Evolutionary conservation across 2,888 invertebrate genomes (phyloP), one percentile per base, ranked within the genome.

Genomic region (Drosophila niveifrons): DNA sequence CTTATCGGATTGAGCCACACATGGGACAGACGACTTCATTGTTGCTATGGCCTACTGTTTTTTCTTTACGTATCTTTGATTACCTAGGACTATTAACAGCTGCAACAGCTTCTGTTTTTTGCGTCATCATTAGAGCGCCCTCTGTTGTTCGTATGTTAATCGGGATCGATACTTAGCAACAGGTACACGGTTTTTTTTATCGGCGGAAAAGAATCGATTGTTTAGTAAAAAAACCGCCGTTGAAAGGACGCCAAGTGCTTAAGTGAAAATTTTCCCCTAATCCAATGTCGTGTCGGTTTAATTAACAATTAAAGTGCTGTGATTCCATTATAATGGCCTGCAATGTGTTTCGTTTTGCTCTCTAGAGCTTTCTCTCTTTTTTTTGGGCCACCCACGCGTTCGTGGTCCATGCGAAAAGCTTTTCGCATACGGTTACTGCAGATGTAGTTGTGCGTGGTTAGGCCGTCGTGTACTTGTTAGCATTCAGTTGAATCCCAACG

Each of bases 401-500:
- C 44, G 23, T 47, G 44, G 69, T 64, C 64, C 65, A 57, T 63
- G 71, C 65, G 78, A 82, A 86, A 86, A 78, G 78, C 72, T 77
- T 72, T 23, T 23, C 23, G 23, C 36, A 53, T 47, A 66, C 43
- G 66, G 29, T 34, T 56, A 78, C 68, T 76, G 72, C 69, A 65
- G 17, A 55, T 76, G 76, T 80, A 56, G 69, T 78, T 78, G 78
- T 80, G 78, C 66, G 69, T 80, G 80, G 80, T 73, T 62, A 65
- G 73, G 64, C 65, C 53, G 68, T 52, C 78, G 71, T 50, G 58
- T 72, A 77, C 78, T 81, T 83, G 87, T 73, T 82, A 71, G 84
- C 78, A 86, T 84, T 86, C 86, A 90, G 90, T 90, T 87, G 72
- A 78, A 80, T 81, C 80, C 73, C 80, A 83, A 79, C 80, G 82